Percentiles rank a stretch among this genome's conserved stretches.
These are phyloP conservation scores for Leucoraja ocellata DNA, from an alignment of 2,797 vertebrate genomes.

Conservation along the genomic window DNA sequence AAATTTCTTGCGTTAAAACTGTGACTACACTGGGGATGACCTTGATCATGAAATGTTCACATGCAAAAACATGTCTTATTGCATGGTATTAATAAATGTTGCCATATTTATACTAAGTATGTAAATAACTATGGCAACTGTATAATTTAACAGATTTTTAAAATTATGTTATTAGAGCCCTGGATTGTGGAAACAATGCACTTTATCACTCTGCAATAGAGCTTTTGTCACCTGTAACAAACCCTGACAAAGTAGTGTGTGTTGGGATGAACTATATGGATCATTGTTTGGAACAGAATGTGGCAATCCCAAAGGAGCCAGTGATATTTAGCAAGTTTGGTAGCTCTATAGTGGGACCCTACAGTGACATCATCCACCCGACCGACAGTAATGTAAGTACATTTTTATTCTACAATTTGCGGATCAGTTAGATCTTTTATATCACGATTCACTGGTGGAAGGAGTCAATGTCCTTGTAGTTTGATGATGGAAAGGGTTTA, in stretches of 20 bases:
- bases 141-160: not conserved
- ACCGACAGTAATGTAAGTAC: conserved; percentile 59
- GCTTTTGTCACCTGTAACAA: conserved; percentile 69
- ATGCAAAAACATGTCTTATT: not conserved
- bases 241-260: conserved; percentile 83
- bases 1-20: too few species aligned
- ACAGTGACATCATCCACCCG: conserved; percentile 70
- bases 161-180: conserved; percentile 57
- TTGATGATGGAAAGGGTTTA: not conserved
- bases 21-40: not conserved
- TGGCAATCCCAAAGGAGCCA: conserved; percentile 71
- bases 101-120: not conserved
- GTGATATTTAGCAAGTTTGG: conserved; percentile 94
- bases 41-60: not conserved
- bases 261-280: conserved; percentile 89
- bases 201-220: conserved; percentile 54
- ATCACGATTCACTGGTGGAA: not conserved
- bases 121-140: not conserved
- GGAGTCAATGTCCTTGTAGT: not conserved
- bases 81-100: not conserved
- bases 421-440: not conserved
- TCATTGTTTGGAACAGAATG: conserved; percentile 82
- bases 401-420: rapidly evolving
- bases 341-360: conserved; percentile 77
- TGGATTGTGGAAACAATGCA: conserved; percentile 58